These are phyloP conservation scores for Aradophagus sp. DNA, from an alignment of 1,140 invertebrate genomes.

Conservation along the genomic window DNA sequence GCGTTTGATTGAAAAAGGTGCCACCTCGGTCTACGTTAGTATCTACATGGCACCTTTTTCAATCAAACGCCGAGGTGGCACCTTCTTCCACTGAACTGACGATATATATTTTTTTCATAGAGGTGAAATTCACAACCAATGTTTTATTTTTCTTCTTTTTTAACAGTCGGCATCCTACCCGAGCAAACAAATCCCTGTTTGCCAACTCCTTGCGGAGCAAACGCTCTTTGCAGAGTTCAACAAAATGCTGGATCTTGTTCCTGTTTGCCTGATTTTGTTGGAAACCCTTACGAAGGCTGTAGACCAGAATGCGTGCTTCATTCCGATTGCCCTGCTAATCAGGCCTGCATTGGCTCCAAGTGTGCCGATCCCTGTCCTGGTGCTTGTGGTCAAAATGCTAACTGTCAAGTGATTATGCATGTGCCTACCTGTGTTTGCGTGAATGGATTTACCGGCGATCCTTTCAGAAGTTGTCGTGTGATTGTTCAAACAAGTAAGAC, in stretches of 20 bases:
- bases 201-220: conserved; percentile 87
- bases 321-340: conserved; percentile 83
- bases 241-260: conserved; percentile 83
- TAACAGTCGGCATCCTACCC: conserved; percentile 22
- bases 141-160: neutral
- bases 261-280: conserved; percentile 83
- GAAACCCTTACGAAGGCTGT: conserved; percentile 82
- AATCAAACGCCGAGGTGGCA: no score
- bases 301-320: conserved; percentile 85
- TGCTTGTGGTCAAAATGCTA: conserved; percentile 82
- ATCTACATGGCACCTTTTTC: no score
- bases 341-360: conserved; percentile 84
- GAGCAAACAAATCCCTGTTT: conserved; percentile 79
- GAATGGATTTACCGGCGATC: conserved; percentile 83
- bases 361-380: conserved; percentile 86
- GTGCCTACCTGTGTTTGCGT: conserved; percentile 83
- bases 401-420: conserved; percentile 83
- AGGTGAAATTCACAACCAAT: neutral
- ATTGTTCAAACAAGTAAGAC: conserved; percentile 57
- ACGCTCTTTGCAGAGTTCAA: conserved; percentile 83
- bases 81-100: no score
- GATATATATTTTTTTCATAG: no score
- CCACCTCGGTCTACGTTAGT: no score
- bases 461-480: conserved; percentile 78
- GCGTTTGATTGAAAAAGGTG: no score